Conservation (phyloP, 2,888 invertebrate genomes). For the Oxycera nigricornis region DNA sequence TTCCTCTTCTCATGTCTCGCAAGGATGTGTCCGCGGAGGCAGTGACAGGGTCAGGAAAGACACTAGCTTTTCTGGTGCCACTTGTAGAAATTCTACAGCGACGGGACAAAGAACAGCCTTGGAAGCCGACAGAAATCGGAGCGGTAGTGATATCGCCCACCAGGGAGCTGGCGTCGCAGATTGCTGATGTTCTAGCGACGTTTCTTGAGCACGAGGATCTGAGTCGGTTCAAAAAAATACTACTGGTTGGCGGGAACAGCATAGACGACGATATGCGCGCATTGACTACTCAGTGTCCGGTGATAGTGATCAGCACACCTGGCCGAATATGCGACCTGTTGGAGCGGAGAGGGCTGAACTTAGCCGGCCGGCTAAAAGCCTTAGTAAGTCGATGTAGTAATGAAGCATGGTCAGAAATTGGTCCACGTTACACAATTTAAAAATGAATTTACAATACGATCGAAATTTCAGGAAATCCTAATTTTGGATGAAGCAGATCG, state of each 20-base stretch:
- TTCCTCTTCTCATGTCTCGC: slow-evolving; percentile 84
- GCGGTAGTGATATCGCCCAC: slow-evolving; percentile 94
- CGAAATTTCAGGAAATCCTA: slow-evolving; percentile 76
- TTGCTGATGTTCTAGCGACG: slow-evolving; percentile 69
- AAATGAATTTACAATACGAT: background rate
- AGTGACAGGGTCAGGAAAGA: slow-evolving; percentile 98
- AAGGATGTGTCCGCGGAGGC: slow-evolving; percentile 99
- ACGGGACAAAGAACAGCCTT: slow-evolving; percentile 67
- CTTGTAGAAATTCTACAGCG: slow-evolving; percentile 81
- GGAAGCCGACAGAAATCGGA: slow-evolving; percentile 80
- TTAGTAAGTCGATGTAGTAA: slow-evolving; percentile 67
- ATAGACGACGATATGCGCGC: slow-evolving; percentile 77
- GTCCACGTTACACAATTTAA: background rate
- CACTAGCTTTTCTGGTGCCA: slow-evolving; percentile 93
- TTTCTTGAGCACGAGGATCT: slow-evolving; percentile 65
- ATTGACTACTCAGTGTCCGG: slow-evolving; percentile 73
- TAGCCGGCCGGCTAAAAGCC: slow-evolving; percentile 77
- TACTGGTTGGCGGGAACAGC: slow-evolving; percentile 83
- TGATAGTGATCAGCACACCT: slow-evolving; percentile 93
- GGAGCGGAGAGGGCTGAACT: slow-evolving; percentile 72
- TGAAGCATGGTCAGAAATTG: background rate
- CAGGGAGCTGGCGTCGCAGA: slow-evolving; percentile 92
- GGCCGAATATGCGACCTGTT: slow-evolving; percentile 90
- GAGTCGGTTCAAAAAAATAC: slow-evolving; percentile 65
- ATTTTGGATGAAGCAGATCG: slow-evolving; percentile 97